phyloP scores from a whole-genome alignment of 2,113 vertebrate species.

The Accipiter cooperii region DNA sequence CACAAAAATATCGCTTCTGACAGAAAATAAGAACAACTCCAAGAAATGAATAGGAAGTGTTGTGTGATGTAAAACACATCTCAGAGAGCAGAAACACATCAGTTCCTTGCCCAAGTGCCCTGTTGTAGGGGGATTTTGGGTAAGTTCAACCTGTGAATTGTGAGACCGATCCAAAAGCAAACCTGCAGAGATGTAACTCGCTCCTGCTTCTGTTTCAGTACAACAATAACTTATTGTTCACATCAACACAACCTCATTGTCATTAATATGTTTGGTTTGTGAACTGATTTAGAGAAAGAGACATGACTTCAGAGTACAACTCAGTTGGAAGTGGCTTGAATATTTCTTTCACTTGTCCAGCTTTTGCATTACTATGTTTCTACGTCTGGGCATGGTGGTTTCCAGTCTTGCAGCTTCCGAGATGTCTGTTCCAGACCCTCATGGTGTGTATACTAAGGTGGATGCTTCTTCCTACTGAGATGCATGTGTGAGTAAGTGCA shows the following conservation, averaged over 20 bases:
- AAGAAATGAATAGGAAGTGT: not conserved
- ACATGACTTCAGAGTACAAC: not conserved
- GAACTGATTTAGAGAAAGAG: not conserved
- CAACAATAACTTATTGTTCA: not conserved
- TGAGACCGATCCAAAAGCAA: not conserved
- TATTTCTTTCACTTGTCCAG: not conserved
- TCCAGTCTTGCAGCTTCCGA: not conserved
- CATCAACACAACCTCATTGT: rapidly evolving
- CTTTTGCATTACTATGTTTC: not conserved
- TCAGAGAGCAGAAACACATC: not conserved
- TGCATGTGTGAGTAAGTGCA: not conserved
- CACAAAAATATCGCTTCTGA: not conserved
- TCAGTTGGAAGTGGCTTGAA: not conserved
- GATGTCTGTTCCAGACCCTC: not conserved
- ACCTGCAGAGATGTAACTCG: not conserved
- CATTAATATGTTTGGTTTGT: not conserved
- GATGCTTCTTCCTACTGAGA: not conserved
- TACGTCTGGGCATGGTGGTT: rapidly evolving
- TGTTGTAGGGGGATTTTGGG: rapidly evolving
- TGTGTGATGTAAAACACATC: not conserved
- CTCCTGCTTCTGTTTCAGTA: not conserved
- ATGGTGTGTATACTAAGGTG: not conserved
- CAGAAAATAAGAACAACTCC: not conserved
- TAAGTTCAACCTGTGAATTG: not conserved
- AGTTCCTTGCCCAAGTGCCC: not conserved